Conservation (phyloP, 1,140 invertebrate genomes). For the Camponotus pennsylvanicus region DNA sequence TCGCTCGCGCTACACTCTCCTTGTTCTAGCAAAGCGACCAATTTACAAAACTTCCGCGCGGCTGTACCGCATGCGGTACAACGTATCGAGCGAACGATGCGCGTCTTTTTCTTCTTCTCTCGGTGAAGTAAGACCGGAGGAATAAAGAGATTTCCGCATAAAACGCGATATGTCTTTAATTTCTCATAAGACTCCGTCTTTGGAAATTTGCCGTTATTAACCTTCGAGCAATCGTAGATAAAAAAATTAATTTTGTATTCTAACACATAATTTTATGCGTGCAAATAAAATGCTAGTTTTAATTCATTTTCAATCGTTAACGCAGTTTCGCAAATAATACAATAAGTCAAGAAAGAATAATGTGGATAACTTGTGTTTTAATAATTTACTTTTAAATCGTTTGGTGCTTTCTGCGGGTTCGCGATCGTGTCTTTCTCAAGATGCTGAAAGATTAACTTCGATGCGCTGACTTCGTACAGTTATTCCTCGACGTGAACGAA, state of each 20-base stretch:
- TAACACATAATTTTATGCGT: not conserved
- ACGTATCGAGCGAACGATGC: not conserved
- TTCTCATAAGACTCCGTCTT: not conserved
- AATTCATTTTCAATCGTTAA: no score
- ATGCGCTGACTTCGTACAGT: conserved; percentile 34
- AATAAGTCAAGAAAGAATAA: not conserved
- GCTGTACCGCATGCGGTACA: conserved; percentile 31
- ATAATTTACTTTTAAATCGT: not conserved
- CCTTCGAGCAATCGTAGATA: not conserved
- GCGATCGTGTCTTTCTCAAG: not conserved
- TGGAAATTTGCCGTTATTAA: not conserved
- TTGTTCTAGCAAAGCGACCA: conserved; percentile 37
- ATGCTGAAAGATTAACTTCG: conserved; percentile 51
- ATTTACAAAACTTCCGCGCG: conserved; percentile 47
- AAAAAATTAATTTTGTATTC: not conserved
- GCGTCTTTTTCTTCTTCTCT: not conserved
- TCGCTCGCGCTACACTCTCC: conserved; percentile 36
- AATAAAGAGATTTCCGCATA: not conserved
- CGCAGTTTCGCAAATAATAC: not conserved
- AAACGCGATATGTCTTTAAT: not conserved
- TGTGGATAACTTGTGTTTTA: not conserved
- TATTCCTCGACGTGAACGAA: conserved; percentile 44
- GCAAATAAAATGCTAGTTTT: not conserved
- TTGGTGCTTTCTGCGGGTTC: not conserved
- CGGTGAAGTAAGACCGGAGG: not conserved